These are phyloP conservation scores for Drosophila anomelani DNA, from an alignment of 2,888 invertebrate species.

Conservation along the genomic window DNA sequence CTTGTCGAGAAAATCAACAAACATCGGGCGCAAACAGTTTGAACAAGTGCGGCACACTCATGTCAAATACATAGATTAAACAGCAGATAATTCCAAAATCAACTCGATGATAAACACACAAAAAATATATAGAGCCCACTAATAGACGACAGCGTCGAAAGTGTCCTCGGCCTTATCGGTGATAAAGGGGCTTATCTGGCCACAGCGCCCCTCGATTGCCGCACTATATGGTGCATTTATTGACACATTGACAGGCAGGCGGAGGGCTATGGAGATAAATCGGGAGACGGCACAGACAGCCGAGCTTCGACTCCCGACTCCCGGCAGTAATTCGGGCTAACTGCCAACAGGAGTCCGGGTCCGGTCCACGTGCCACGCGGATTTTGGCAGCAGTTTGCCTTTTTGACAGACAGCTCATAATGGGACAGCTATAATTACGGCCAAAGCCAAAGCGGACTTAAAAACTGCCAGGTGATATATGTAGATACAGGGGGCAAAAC, in stretches of 20 bases:
- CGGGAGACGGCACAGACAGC: slow-evolving; percentile 56
- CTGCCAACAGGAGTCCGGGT: slow-evolving; percentile 13
- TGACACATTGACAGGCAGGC: slow-evolving; percentile 78
- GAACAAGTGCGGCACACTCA: slow-evolving; percentile 73
- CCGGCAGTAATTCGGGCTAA: slow-evolving; percentile 65
- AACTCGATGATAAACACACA: slow-evolving; percentile 62
- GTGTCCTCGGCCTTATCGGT: slow-evolving; percentile 43
- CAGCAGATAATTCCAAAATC: slow-evolving; percentile 77
- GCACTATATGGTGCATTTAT: slow-evolving; percentile 70
- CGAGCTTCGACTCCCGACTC: slow-evolving; percentile 58
- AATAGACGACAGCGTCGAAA: slow-evolving; percentile 66
- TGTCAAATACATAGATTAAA: slow-evolving; percentile 76
- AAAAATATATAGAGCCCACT: slow-evolving; percentile 57
- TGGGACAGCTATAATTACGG: slow-evolving; percentile 62
- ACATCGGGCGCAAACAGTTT: slow-evolving; percentile 49
- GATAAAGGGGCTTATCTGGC: slow-evolving; percentile 45
- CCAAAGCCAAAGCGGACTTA: slow-evolving; percentile 44
- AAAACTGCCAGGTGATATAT: slow-evolving; percentile 36
- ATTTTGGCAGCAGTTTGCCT: slow-evolving; percentile 53
- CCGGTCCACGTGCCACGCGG: slow-evolving; percentile 61
- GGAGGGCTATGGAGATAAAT: slow-evolving; percentile 72
- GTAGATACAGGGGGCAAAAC: slow-evolving; percentile 1
- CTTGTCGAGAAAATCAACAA: slow-evolving; percentile 50
- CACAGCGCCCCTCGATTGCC: slow-evolving; percentile 11
- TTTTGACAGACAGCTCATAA: slow-evolving; percentile 55